Percentiles rank a stretch among this genome's conserved stretches.
phyloP scores from a whole-genome alignment of 2,113 vertebrate species.

The Promerops cafer region DNA sequence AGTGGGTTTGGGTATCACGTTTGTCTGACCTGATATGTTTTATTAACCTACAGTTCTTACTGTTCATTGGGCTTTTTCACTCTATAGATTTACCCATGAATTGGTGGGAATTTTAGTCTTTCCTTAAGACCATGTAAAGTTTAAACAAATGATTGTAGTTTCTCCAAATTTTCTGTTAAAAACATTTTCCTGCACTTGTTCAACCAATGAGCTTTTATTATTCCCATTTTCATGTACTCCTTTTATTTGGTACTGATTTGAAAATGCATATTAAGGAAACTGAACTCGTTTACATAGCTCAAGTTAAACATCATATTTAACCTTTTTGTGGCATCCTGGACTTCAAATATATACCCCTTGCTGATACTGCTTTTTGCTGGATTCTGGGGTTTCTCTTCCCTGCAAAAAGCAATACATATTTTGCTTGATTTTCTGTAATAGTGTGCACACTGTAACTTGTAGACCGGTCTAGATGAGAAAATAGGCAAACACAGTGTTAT shows the following conservation, averaged over 20 bases:
- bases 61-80: background rate
- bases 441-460: background rate
- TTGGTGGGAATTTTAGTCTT: background rate
- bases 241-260: background rate
- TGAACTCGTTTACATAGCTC: background rate
- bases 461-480: background rate
- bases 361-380: background rate
- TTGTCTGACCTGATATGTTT: background rate
- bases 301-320: background rate
- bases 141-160: background rate
- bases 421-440: background rate
- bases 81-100: background rate
- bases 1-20: background rate
- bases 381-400: background rate
- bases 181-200: background rate
- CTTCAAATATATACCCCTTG: background rate
- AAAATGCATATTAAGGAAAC: background rate
- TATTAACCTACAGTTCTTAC: background rate
- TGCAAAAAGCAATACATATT: background rate
- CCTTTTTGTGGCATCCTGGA: background rate
- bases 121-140: background rate
- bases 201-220: background rate
- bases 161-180: background rate
- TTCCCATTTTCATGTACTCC: background rate
- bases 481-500: background rate